These are phyloP conservation scores for Trogon surrucura DNA, from an alignment of 2,113 vertebrate species.

Conservation along the genomic window DNA sequence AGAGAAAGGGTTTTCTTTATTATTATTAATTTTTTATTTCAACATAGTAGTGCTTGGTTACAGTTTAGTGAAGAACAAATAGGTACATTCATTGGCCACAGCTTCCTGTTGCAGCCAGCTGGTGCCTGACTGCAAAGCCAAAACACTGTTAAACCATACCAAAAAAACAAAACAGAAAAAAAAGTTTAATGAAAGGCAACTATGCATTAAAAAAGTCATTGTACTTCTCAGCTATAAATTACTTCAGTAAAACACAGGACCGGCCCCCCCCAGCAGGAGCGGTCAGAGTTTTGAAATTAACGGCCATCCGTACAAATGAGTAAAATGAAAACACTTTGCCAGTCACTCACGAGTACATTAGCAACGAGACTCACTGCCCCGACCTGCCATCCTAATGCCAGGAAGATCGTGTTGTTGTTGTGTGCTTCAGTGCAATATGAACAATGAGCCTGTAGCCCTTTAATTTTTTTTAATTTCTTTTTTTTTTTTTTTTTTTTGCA, in stretches of 20 bases:
- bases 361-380: slow-evolving; percentile 35
- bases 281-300: slow-evolving; percentile 16
- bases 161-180: not conserved
- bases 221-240: slow-evolving; percentile 73
- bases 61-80: slow-evolving; percentile 82
- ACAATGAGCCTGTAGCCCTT: slow-evolving; percentile 73
- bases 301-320: not conserved
- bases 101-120: slow-evolving; percentile 65
- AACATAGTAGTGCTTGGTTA: slow-evolving; percentile 88
- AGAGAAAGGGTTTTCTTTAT: too few species aligned
- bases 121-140: slow-evolving; percentile 63
- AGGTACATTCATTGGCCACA: slow-evolving; percentile 91
- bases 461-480: not conserved
- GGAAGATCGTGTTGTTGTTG: slow-evolving; percentile 19
- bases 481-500: slow-evolving; percentile 34
- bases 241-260: slow-evolving; percentile 68
- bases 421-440: slow-evolving; percentile 76
- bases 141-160: slow-evolving; percentile 66
- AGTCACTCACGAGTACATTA: slow-evolving; percentile 14
- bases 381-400: not conserved
- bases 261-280: not conserved
- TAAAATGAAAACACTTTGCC: slow-evolving; percentile 26
- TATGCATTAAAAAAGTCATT: slow-evolving; percentile 74
- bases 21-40: slow-evolving; percentile 75
- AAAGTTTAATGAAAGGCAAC: slow-evolving; percentile 68